These are phyloP conservation scores for Telenomus remus DNA, from an alignment of 1,140 invertebrate species.

Conservation along the genomic window DNA sequence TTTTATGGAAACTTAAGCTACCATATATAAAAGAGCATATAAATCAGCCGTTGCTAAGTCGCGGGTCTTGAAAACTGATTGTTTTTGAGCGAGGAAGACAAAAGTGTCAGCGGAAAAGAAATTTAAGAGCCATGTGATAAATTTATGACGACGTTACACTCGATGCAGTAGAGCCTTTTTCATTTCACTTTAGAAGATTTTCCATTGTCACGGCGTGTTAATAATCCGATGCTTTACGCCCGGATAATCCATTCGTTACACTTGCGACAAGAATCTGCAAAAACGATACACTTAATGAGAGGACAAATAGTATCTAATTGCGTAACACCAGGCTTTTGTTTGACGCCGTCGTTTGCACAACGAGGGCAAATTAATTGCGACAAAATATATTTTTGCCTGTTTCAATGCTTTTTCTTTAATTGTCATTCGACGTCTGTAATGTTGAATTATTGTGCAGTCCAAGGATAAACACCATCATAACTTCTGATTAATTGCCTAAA, in stretches of 20 bases:
- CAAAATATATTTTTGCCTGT: conserved; percentile 2
- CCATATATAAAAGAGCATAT: background rate
- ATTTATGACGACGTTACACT: no score
- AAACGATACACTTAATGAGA: conserved; percentile 12
- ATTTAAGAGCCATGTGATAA: no score
- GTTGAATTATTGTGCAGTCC: background rate
- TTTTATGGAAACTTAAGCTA: background rate
- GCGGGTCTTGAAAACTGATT: background rate
- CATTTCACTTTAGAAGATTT: background rate
- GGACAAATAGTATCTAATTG: conserved; percentile 7
- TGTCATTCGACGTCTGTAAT: background rate
- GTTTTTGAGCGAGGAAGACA: no score
- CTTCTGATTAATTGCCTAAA: no score
- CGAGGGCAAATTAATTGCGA: conserved; percentile 5
- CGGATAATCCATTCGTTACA: conserved; percentile 32
- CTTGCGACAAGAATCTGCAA: conserved; percentile 24
- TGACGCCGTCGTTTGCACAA: conserved; percentile 1
- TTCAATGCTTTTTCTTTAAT: conserved; percentile 1
- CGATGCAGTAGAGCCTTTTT: background rate
- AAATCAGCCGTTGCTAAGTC: background rate
- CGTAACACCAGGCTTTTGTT: conserved; percentile 13
- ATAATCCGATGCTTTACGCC: conserved; percentile 5
- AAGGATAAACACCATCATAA: background rate
- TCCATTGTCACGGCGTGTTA: conserved; percentile 7
- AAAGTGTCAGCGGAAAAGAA: no score